Evolutionary conservation across 2,888 invertebrate species (phyloP), one percentile per base, ranked within the genome.

Genomic region (Amorpha juglandis): DNA sequence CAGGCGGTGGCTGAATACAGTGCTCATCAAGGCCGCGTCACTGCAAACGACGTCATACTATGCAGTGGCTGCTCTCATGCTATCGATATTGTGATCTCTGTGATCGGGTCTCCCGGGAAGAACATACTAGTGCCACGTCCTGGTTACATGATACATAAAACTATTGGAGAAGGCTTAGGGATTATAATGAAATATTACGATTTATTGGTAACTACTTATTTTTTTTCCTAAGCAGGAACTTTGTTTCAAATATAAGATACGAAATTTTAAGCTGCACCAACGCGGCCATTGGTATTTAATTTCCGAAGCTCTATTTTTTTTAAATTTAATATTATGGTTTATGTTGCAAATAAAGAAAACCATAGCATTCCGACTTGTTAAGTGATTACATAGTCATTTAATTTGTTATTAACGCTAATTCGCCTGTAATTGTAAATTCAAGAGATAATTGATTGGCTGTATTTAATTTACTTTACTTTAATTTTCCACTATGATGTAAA

Each of bases 1-100:
- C 92, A 95, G 81, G 98, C 98, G 0, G 97, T 99, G 14, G 98
- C 98, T 0, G 95, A 97, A 70, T 98, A 98, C 84, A 95, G 96
- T 70, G 95, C 96, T 1, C 95, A 94, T 72, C 95, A 96, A 81
- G 94, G 94, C 0, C 84, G 89, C 1, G 77, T 91, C 9, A 74
- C 78, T 6, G 81, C 90, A 0, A 94, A 95, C 90, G 98, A 99
- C 87, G 96, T 99, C 9, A 95, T 99, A 63, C 94, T 99, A 66
- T 97, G 98, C 85, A 98, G 97, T 79, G 99, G 99, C 16, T 99
- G 99, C 83, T 98, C 99, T 0, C 97, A 98, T 71, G 97, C 99
- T 0, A 91, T 99, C 70, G 99, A 99, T 78, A 92, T 99, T 74
- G 97, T 97, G 82, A 98, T 99, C 77, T 95, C 97, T 8, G 97